Conservation (phyloP, 2,888 invertebrate genomes). For the Odiellus spinosus region DNA sequence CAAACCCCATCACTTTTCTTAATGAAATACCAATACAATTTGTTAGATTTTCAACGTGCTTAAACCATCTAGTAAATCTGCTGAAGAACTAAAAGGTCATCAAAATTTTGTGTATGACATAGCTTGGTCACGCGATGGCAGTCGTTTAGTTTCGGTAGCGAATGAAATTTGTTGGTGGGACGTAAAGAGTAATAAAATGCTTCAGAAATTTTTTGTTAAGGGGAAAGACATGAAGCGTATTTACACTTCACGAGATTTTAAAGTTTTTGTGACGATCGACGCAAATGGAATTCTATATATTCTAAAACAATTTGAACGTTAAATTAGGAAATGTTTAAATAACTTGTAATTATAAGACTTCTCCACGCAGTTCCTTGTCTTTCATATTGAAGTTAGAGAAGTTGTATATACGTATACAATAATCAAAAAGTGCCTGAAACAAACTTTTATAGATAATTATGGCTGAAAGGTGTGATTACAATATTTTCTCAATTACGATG, state of each 20-base stretch:
- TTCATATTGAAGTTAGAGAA: too few relatives aligned
- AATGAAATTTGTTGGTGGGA: conserved; percentile 15
- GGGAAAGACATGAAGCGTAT: conserved; percentile 29
- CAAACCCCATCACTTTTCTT: too few relatives aligned
- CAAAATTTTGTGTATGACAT: conserved; percentile 11
- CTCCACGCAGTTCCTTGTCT: too few relatives aligned
- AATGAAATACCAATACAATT: too few relatives aligned
- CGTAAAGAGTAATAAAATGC: conserved; percentile 18
- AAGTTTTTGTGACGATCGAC: conserved; percentile 44
- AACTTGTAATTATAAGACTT: too few relatives aligned
- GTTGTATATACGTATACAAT: too few relatives aligned
- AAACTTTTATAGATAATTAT: too few relatives aligned
- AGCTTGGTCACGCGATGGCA: conserved; percentile 9
- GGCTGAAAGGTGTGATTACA: too few relatives aligned
- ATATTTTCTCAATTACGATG: too few relatives aligned
- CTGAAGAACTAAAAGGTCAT: too few relatives aligned
- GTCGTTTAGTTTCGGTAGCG: conserved; percentile 7
- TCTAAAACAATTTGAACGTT: conserved; percentile 26
- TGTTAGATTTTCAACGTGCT: background rate
- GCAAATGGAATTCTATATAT: conserved; percentile 43
- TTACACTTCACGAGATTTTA: conserved; percentile 33
- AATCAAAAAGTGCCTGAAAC: too few relatives aligned
- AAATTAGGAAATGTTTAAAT: too few relatives aligned
- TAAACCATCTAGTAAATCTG: background rate
- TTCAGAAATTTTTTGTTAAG: conserved; percentile 30